Evolutionary conservation across 2,797 vertebrate genomes (phyloP), one percentile per base, ranked within the genome.

Genomic region (Enteromius fasciolatus): DNA sequence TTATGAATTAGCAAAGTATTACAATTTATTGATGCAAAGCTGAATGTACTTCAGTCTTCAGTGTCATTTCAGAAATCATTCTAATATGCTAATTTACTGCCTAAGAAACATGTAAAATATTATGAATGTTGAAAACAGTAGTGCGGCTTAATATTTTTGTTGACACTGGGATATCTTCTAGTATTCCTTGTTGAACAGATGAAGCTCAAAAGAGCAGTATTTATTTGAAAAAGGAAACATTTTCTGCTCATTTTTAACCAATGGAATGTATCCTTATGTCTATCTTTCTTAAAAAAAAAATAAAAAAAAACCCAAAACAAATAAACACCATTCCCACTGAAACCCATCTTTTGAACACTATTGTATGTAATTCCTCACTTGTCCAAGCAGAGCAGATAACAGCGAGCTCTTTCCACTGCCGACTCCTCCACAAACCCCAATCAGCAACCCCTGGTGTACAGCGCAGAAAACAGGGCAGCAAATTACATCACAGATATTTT

Each of bases 391-490:
- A 86, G 94, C 94, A 31, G 95, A 94, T 1, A 96, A 90, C 50
- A 96, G 92, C 10, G 94, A 96, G 86, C 92, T 96, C 86, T 96
- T 96, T 67, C 95, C 95, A 25, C 93, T 95, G 8, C 94, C 94
- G 0, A 96, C 93, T 76, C 93, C 88, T 63, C 95, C 95, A 87
- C 95, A 95, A 85, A 96, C 93, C 48, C 95, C 95, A 72, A 96
- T 90, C 87, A 96, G 87, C 14, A 92, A 86, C 57, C 95, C 94
- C 94, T 96, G 80, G 75, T 74, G 84, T 25, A 67, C 20, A 78
- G 11, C 70, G 7, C 44, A 77, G 61, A 20, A 61, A 54, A 1
- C 41, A 39, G 8, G 20, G 63, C 31, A 6, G 48, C 3, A 81
- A 39, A 81, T 50, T 50, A 50, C 8, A 1, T 20, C 18, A 36